Evolutionary conservation across 2,888 invertebrate species (phyloP).

Genomic region (Drosophila eohydei): DNA sequence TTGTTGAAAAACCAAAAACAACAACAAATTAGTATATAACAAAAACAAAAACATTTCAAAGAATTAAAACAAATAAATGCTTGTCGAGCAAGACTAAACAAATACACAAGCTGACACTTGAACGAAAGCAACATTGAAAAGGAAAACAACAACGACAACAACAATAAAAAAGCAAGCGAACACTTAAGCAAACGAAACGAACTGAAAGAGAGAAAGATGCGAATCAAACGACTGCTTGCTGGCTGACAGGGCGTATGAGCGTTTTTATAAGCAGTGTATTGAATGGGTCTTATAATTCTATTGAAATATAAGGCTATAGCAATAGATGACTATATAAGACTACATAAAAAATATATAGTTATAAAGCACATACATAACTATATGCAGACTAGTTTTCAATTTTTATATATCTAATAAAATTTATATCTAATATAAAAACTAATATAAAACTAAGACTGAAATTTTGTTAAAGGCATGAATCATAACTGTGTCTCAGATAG

Average conservation of each 20-base stretch:
- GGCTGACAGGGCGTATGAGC: conserved; percentile 63
- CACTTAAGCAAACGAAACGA: conserved; percentile 70
- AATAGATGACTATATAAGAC: not conserved
- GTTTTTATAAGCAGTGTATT: conserved; percentile 20
- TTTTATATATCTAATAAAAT: too few relatives aligned
- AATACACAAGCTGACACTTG: conserved; percentile 52
- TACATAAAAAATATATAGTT: not conserved
- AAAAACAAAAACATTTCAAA: not conserved
- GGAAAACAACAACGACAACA: conserved; percentile 26
- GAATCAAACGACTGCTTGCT: conserved; percentile 36
- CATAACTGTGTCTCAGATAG: too few relatives aligned
- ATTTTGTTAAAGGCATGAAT: too few relatives aligned
- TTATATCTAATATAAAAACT: too few relatives aligned
- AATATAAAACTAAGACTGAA: too few relatives aligned
- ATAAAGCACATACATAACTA: not conserved
- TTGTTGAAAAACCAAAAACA: conserved; percentile 20
- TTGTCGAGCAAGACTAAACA: conserved; percentile 46
- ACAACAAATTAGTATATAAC: not conserved
- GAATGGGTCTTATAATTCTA: not conserved
- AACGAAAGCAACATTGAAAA: conserved; percentile 42
- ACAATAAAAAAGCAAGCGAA: conserved; percentile 40
- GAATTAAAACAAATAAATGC: conserved; percentile 45
- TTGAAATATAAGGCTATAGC: not conserved
- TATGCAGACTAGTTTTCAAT: too few relatives aligned
- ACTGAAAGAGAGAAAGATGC: conserved; percentile 37